These are phyloP conservation scores for Limnothrissa miodon DNA, from an alignment of 2,113 vertebrate species.

Conservation along the genomic window DNA sequence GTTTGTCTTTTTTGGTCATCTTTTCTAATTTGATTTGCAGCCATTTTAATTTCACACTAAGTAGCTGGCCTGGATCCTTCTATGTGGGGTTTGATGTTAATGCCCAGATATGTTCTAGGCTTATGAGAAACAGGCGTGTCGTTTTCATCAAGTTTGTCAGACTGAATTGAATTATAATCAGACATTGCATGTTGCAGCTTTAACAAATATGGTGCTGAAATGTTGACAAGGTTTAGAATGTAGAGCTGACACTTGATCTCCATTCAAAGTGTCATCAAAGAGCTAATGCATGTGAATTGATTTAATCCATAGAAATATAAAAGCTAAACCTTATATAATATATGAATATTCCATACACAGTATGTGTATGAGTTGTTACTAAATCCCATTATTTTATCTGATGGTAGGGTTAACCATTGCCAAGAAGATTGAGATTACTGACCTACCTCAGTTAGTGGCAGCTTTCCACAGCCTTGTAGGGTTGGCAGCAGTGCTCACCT, in stretches of 20 bases:
- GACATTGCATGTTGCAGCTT: neutral
- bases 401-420: slow-evolving; percentile 73
- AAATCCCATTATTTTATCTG: neutral
- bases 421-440: slow-evolving; percentile 78
- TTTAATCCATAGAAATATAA: slow-evolving; percentile 1
- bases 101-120: slow-evolving; percentile 3
- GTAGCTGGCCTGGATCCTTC: neutral
- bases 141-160: neutral
- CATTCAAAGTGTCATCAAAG: neutral
- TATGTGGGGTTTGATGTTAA: neutral
- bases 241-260: neutral
- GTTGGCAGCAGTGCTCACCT: slow-evolving; percentile 71
- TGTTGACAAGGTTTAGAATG: neutral
- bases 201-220: neutral
- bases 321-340: neutral
- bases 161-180: slow-evolving; percentile 19
- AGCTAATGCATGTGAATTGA: neutral
- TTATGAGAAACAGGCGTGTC: slow-evolving; percentile 13
- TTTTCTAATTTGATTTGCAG: slow-evolving; percentile 21
- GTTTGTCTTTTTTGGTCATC: slow-evolving; percentile 12
- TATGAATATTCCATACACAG: neutral
- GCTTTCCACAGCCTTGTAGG: slow-evolving; percentile 78
- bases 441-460: slow-evolving; percentile 76
- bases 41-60: slow-evolving; percentile 16
- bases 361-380: neutral